Base-by-base conservation (phyloP, 2,888 invertebrate species). In the Prionchulus punctatus region DNA sequence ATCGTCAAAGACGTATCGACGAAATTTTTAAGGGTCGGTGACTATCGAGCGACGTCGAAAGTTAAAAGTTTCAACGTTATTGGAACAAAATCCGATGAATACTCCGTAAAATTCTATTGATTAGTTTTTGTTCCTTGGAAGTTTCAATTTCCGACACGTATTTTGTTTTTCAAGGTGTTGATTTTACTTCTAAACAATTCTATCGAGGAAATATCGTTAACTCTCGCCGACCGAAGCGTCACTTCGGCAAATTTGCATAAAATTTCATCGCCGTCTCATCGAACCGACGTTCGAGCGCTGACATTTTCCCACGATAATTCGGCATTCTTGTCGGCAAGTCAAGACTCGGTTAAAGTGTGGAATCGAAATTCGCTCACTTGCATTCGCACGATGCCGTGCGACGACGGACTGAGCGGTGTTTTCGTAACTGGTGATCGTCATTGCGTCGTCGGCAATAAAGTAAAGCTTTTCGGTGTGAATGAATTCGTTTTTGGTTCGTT, bases 371-470 rank as follows among this genome's bases (percentile, higher is more conserved):
- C 69, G 1, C 77, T 84, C 62, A 74, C 79, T 48, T 84, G 85
- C 62, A 75, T 86, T 23, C 78, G 85, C 54, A 85, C 85, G 0
- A 77, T 87, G 55, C 67, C 66, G 69, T 76, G 82, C 57, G 79
- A 80, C 31, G 83, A 85, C 65, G 82, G 86, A 7, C 74, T 84
- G 55, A 79, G 82, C 59, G 77, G 82, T 1, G 76, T 81, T 61
- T 91, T 94, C 76, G 85, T 85, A 25, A 89, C 91, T 23, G 85
- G 84, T 23, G 94, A 98, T 75, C 79, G 89, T 18, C 87, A 94
- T 76, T 81, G 86, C 45, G 74, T 98, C 54, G 80, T 85, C 53
- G 96, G 90, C 2, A 79, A 87, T 61, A 86, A 86, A 71, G 82
- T 76, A 60, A 55, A 58, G 23, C n/a, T n/a, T n/a, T n/a, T n/a